phyloP scores from a whole-genome alignment of 2,888 invertebrate species.

The Drosophila formosana region DNA sequence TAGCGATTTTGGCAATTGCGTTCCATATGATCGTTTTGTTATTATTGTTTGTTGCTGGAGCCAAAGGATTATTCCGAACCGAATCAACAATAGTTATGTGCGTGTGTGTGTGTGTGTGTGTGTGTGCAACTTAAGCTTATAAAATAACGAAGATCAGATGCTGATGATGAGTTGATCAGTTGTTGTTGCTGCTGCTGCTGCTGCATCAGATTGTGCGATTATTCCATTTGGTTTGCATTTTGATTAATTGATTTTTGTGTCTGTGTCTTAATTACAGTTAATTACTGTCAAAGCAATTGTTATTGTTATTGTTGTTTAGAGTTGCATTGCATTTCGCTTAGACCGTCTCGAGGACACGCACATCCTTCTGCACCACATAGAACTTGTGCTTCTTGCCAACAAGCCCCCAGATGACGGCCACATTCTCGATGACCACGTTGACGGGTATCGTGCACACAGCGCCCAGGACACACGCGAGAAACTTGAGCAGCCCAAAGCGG shows the following conservation, averaged over 20 bases:
- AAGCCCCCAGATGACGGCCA: conserved; percentile 97
- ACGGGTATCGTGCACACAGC: conserved; percentile 96
- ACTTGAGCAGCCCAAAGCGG: conserved; percentile 92
- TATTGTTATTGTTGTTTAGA: too few relatives aligned
- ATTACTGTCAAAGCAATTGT: conserved; percentile 25
- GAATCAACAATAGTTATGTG: conserved; percentile 55
- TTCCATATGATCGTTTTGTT: conserved; percentile 10
- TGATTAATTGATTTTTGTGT: conserved; percentile 37
- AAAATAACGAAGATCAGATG: conserved; percentile 49
- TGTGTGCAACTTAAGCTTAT: conserved; percentile 53
- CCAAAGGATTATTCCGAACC: conserved; percentile 27
- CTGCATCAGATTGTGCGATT: conserved; percentile 51
- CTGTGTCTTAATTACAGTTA: conserved; percentile 29
- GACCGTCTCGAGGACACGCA: conserved; percentile 88
- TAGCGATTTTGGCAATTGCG: conserved; percentile 33
- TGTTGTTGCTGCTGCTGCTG: conserved; percentile 21
- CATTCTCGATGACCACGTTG: conserved; percentile 96
- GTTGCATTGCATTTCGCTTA: conserved; percentile 34
- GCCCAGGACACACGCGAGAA: conserved; percentile 92
- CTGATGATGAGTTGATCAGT: conserved; percentile 14
- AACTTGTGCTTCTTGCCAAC: conserved; percentile 98
- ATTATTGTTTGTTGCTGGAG: conserved; percentile 16
- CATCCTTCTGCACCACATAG: conserved; percentile 97
- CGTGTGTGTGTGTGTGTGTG: conserved; percentile 22
- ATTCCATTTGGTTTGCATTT: conserved; percentile 43